Conservation (phyloP, 1,140 invertebrate genomes). For the Macrobrachium nipponense region DNA sequence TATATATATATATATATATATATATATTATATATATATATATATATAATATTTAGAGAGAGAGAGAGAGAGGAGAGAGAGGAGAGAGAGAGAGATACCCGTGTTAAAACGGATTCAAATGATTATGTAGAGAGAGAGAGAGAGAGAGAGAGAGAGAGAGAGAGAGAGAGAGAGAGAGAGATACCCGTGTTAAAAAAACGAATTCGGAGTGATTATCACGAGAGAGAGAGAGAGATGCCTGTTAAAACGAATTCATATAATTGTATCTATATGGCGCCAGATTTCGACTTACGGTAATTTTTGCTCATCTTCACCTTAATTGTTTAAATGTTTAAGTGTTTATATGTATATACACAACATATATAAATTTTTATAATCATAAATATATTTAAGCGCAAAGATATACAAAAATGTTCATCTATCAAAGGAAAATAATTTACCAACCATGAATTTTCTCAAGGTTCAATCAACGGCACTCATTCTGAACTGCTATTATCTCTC, state of each 20-base stretch:
- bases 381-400: no score
- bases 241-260: neutral
- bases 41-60: no score
- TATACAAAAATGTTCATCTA: no score
- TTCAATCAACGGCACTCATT: no score
- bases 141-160: neutral
- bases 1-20: constrained; percentile 12
- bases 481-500: neutral
- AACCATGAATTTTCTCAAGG: no score
- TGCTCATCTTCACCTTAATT: neutral
- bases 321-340: no score
- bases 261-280: neutral
- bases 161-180: constrained; percentile 31
- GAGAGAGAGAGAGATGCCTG: constrained; percentile 6
- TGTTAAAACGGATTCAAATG: neutral
- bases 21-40: constrained; percentile 6
- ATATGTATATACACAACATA: no score
- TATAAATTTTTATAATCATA: no score
- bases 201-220: no score
- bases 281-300: neutral
- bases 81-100: constrained; percentile 5
- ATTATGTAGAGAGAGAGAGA: no score
- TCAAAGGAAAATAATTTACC: no score
- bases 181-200: no score
- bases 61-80: constrained; percentile 2